Evolutionary conservation across 1,140 invertebrate genomes (phyloP).

Genomic region (Eriocheir sinensis): DNA sequence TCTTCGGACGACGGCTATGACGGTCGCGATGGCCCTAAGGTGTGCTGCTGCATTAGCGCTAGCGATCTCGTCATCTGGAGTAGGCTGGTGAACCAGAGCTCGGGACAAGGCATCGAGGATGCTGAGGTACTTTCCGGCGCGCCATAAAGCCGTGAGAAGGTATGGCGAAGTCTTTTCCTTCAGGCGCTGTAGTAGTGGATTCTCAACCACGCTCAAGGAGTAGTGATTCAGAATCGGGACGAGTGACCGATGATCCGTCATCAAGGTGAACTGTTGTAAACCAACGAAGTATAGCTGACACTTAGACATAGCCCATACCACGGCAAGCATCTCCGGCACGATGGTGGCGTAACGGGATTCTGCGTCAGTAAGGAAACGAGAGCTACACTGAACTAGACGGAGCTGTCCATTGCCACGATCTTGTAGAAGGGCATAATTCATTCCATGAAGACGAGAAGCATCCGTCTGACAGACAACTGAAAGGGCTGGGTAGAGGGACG

Average conservation of each 20-base stretch:
- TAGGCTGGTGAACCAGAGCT: background rate
- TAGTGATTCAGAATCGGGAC: background rate
- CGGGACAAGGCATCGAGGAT: background rate
- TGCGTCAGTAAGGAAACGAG: constrained; percentile 70
- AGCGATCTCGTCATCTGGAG: background rate
- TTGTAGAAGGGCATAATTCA: no score
- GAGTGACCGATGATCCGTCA: constrained; percentile 29
- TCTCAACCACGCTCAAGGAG: background rate
- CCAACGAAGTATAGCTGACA: constrained; percentile 77
- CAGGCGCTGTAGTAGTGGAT: background rate
- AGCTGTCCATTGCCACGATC: constrained; percentile 30
- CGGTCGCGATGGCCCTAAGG: background rate
- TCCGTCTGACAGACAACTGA: no score
- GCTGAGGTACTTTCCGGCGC: background rate
- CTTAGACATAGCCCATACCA: constrained; percentile 78
- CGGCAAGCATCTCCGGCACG: constrained; percentile 79
- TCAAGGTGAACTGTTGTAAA: constrained; percentile 67
- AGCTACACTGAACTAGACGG: constrained; percentile 72
- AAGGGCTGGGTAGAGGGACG: no score
- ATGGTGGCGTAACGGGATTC: constrained; percentile 76
- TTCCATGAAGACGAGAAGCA: no score
- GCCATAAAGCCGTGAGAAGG: background rate
- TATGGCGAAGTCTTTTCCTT: background rate
- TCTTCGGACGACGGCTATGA: background rate
- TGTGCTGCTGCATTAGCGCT: background rate